These are phyloP conservation scores for Musca vetustissima DNA, from an alignment of 1,140 invertebrate genomes.

Conservation along the genomic window DNA sequence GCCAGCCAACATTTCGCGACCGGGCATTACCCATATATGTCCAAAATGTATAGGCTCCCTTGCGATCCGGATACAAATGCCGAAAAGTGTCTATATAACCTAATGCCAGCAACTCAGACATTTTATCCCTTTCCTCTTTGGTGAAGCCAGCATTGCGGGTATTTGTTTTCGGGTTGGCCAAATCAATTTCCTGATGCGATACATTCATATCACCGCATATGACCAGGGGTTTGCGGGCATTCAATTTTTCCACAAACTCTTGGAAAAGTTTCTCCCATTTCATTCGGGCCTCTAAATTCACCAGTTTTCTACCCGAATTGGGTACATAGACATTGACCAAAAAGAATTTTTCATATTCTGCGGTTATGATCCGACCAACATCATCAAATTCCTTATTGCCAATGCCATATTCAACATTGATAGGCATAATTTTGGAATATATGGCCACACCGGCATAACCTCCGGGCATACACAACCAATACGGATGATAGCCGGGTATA, in stretches of 20 bases:
- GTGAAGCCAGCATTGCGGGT: slow-evolving; percentile 95
- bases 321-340: slow-evolving; percentile 76
- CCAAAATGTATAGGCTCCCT: slow-evolving; percentile 92
- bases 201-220: slow-evolving; percentile 98
- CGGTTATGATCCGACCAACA: slow-evolving; percentile 92
- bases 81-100: slow-evolving; percentile 90
- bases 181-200: slow-evolving; percentile 92
- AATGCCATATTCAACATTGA: slow-evolving; percentile 84
- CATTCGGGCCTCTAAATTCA: slow-evolving; percentile 84
- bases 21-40: slow-evolving; percentile 59
- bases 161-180: slow-evolving; percentile 93
- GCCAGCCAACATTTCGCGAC: slow-evolving; percentile 92
- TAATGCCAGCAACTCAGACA: slow-evolving; percentile 77
- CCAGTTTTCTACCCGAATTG: slow-evolving; percentile 76
- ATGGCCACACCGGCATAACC: slow-evolving; percentile 94
- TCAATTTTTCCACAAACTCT: slow-evolving; percentile 75
- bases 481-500: slow-evolving; percentile 78
- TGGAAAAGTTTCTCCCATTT: slow-evolving; percentile 88
- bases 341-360: slow-evolving; percentile 92
- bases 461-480: slow-evolving; percentile 78
- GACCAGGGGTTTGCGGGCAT: slow-evolving; percentile 91
- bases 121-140: slow-evolving; percentile 86
- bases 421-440: slow-evolving; percentile 81
- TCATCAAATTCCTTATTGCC: slow-evolving; percentile 72
- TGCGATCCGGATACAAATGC: slow-evolving; percentile 82